Base-by-base conservation (phyloP, 2,113 vertebrate genomes). In the Brienomyrus brachyistius region DNA sequence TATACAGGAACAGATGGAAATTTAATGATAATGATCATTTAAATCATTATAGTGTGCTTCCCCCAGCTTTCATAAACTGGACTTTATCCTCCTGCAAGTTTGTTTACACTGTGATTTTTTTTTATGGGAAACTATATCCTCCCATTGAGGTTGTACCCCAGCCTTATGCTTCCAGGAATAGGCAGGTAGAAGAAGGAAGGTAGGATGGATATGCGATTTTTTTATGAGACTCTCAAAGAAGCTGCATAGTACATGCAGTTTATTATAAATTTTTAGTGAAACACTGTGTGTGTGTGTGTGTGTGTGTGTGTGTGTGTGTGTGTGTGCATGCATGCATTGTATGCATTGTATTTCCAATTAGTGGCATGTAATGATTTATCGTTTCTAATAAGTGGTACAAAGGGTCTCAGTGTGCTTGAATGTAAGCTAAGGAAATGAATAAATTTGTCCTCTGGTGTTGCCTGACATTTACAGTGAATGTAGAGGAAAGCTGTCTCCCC, bases 371-470 rank as follows among this genome's bases (percentile, higher is more conserved):
- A 83, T 43, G 31, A 82, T 82, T 83, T 40, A 21, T 31, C 21
- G 9, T 51, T 56, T 54, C 48, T 54, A 45, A 45, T 51, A 15
- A 48, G 43, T 45, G 40, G 59, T 23, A 27, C 35, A 10, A 9
- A 70, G 45, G 35, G 43, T 56, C n/a, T 45, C 40, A 5, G 43
- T 52, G 54, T 40, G 56, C 23, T 27, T 51, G 50, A 31, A 27
- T 62, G 35, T 51, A 27, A 45, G 87, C 17, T 45, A 19, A 27
- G 31, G 88, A 83, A 62, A 85, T 86, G 70, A 66, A 86, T 85
- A 66, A 84, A 59, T 89, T 45, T 86, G 80, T 85, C 82, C 56
- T 52, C 50, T 56, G 48, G 80, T 56, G 56, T 52, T 43, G 89
- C 40, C 51, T 89, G 89, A 89, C 40, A 86, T 48, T 85, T 62